Conservation (phyloP, 2,888 invertebrate genomes). For the Megastigmus dorsalis region DNA sequence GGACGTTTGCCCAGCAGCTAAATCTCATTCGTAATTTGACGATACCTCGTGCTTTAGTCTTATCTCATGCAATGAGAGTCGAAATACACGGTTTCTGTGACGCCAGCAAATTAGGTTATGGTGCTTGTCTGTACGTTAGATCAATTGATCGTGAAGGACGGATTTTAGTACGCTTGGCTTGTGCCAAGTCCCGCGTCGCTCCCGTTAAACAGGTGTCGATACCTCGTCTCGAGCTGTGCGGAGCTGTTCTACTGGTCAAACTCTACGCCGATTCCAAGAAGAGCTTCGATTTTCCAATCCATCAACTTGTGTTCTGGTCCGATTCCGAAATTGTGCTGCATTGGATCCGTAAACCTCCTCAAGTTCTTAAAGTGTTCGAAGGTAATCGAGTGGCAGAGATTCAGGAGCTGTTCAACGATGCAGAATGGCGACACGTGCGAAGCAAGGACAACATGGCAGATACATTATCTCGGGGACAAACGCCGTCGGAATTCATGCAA, state of each 20-base stretch:
- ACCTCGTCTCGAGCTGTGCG: conserved; percentile 6
- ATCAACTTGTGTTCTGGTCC: conserved; percentile 29
- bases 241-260: neutral
- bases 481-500: conserved; percentile 49
- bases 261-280: neutral
- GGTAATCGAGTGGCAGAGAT: conserved; percentile 52
- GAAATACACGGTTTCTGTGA: conserved; percentile 16
- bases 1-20: neutral
- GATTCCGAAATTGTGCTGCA: conserved; percentile 53
- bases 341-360: conserved; percentile 49
- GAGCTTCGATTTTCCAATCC: neutral
- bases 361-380: conserved; percentile 42
- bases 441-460: conserved; percentile 55
- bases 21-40: too few species aligned
- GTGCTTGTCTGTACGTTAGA: neutral
- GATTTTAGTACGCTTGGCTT: neutral
- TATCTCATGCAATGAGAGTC: neutral
- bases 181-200: conserved; percentile 19
- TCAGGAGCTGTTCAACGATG: conserved; percentile 34
- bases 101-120: neutral
- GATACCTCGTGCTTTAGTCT: neutral
- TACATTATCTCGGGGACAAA: conserved; percentile 51
- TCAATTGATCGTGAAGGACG: neutral
- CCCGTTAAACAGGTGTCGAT: neutral
- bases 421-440: conserved; percentile 51